Conservation (phyloP, 2,888 invertebrate species). For the Tinea semifulvella region DNA sequence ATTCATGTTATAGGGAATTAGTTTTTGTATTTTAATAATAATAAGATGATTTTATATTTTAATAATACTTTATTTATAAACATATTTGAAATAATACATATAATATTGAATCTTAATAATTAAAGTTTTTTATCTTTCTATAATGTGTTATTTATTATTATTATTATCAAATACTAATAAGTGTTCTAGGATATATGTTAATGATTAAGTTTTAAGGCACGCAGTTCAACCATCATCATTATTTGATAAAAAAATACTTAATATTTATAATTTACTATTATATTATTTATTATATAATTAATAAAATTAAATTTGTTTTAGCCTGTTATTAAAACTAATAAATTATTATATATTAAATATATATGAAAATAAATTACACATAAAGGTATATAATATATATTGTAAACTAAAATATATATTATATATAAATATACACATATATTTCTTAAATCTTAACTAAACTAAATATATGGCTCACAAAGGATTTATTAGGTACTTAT, state of each 20-base stretch:
- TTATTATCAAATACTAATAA: conserved; percentile 1
- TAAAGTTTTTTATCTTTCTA: conserved; percentile 1
- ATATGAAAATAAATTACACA: too few relatives aligned
- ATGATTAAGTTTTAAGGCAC: background rate
- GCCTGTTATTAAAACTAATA: too few relatives aligned
- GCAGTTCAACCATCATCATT: conserved; percentile 1
- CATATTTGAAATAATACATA: too few relatives aligned
- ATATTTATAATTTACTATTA: too few relatives aligned
- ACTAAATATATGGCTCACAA: background rate
- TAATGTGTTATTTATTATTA: background rate
- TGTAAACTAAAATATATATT: background rate
- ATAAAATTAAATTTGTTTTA: background rate
- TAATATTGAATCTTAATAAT: too few relatives aligned
- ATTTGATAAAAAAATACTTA: too few relatives aligned
- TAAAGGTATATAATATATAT: too few relatives aligned
- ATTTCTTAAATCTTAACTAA: background rate
- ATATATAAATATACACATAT: background rate
- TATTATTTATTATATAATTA: too few relatives aligned
- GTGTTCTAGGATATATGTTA: conserved; percentile 1
- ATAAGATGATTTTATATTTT: background rate
- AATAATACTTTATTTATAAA: conserved; percentile 2
- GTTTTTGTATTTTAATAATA: too few relatives aligned
- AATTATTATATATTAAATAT: too few relatives aligned
- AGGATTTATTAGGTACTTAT: conserved; percentile 2
- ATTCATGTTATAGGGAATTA: too few relatives aligned